Evolutionary conservation across 1,140 invertebrate species (phyloP), one percentile per base, ranked within the genome.

Genomic region (Rhopalosiphum maidis): DNA sequence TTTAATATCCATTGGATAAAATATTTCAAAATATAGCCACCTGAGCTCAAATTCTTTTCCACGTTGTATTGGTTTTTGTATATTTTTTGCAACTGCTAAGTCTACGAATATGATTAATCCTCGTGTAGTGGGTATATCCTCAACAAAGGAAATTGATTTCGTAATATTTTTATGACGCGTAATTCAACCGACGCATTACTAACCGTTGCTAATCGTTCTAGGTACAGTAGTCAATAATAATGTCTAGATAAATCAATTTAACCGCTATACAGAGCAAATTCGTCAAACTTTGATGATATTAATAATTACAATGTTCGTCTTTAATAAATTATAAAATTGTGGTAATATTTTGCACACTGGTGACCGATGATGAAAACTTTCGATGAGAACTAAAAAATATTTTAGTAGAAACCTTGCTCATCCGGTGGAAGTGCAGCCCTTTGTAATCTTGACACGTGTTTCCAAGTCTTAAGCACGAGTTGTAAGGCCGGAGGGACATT

Each of bases 391-490:
- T 85, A 51, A 86, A 86, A 86, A 41, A 54, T 51, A 54, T 1
- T 77, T 77, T 77, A n/a, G 60, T 93, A 93, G 91, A 86, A 85
- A 93, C 91, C 82, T 92, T 60, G 91, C 91, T 55, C 91, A 51
- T 93, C 90, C 91, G 91, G 85, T 86, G 91, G 91, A 55, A 55
- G 35, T 23, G 91, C 91, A 93, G 37, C 91, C 82, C 91, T 86
- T 93, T 93, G 91, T 93, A 93, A 93, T 93, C 91, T 93, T 93
- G 91, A 93, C 91, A 93, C 82, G n/a, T 86, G 82, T 86, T 93
- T 82, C 30, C 15, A 85, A 93, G 91, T 6, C 8, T 93, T 85
- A 54, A 77, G 30, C 82, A 55, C 83, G 82, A 51, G 91, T 93
- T 93, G 91, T 93, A 93, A 93, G 91, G 91, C 91, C 91, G 91